phyloP scores from a whole-genome alignment of 2,797 vertebrate genomes.

The Enteromius thamalakanensis region DNA sequence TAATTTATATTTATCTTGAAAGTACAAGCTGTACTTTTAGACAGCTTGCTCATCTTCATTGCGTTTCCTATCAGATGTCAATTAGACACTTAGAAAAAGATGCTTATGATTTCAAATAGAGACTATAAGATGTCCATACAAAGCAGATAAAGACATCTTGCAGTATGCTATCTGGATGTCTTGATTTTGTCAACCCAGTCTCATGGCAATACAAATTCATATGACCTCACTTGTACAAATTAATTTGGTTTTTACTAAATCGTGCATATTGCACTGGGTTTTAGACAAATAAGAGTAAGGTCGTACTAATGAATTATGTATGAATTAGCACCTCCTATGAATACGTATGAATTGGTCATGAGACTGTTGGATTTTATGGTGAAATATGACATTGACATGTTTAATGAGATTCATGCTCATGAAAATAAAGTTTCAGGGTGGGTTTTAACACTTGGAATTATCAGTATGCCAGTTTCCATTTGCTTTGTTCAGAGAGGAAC shows the following conservation, averaged over 20 bases:
- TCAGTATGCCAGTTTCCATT: slow-evolving; percentile 79
- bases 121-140: neutral
- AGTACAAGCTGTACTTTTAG: neutral
- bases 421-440: neutral
- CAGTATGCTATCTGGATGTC: neutral
- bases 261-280: too few species aligned
- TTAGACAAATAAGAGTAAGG: too few species aligned
- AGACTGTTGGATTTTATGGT: neutral
- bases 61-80: neutral
- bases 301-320: too few species aligned
- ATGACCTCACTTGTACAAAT: too few species aligned
- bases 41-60: neutral
- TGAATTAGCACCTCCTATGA: too few species aligned
- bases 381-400: slow-evolving; percentile 3
- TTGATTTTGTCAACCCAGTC: neutral
- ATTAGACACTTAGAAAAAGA: neutral
- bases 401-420: neutral
- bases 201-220: too few species aligned
- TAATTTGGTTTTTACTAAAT: too few species aligned
- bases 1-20: neutral
- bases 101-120: neutral
- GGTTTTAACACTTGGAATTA: slow-evolving; percentile 71
- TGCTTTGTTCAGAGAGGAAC: slow-evolving; percentile 83
- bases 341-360: too few species aligned
- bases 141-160: neutral